Evolutionary conservation across 1,140 invertebrate genomes (phyloP).

Genomic region (Drosophila willistoni): DNA sequence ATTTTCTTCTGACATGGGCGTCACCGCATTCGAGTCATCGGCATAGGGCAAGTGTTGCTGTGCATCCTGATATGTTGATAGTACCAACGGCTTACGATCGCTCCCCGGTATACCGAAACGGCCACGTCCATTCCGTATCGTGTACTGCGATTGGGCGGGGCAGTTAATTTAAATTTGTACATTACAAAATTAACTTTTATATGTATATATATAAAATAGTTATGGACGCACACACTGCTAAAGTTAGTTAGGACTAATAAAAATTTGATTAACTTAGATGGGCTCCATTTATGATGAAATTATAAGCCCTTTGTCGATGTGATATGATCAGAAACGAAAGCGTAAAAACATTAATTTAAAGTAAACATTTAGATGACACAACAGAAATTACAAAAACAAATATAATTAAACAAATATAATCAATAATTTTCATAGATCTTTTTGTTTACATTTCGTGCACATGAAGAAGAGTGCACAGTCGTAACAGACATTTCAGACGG

Average conservation of each 20-base stretch:
- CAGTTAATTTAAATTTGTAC: neutral
- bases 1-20: conserved; percentile 98
- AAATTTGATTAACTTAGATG: neutral
- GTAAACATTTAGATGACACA: neutral
- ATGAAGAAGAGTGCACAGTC: neutral
- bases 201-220: no score
- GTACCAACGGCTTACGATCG: conserved; percentile 95
- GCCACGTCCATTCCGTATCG: conserved; percentile 91
- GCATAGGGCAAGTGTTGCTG: conserved; percentile 98
- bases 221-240: neutral
- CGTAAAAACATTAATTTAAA: neutral
- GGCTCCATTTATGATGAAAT: conserved; percentile 1
- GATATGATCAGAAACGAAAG: neutral
- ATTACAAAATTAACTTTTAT: neutral
- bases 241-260: conserved; percentile 5
- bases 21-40: conserved; percentile 98
- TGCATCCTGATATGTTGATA: conserved; percentile 97
- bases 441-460: no score
- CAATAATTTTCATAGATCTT: no score
- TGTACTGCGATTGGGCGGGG: conserved; percentile 75
- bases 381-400: neutral
- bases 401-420: neutral
- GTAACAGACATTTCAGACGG: conserved; percentile 4
- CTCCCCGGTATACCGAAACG: conserved; percentile 88
- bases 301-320: neutral